Evolutionary conservation across 2,888 invertebrate species (phyloP).

Genomic region (Oxystoma pomonae): DNA sequence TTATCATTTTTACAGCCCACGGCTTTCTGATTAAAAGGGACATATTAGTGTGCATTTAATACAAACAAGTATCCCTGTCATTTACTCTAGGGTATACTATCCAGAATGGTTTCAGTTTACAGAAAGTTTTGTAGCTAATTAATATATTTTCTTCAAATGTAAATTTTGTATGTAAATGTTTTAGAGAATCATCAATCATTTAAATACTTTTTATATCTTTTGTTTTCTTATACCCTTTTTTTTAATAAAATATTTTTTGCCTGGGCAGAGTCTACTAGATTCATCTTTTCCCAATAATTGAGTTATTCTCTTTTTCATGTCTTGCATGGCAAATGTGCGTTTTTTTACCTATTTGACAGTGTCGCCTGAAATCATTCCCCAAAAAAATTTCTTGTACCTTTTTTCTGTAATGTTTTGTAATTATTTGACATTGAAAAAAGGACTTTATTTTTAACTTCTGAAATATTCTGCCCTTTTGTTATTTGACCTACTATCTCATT

Average conservation of each 20-base stretch:
- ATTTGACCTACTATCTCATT: not conserved
- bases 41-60: too few relatives aligned
- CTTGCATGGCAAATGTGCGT: not conserved
- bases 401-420: not conserved
- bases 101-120: too few relatives aligned
- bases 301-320: not conserved
- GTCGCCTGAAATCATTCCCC: not conserved
- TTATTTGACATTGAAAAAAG: not conserved
- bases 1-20: too few relatives aligned
- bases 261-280: not conserved
- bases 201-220: too few relatives aligned
- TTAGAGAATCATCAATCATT: not conserved
- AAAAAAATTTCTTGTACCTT: not conserved
- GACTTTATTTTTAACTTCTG: not conserved
- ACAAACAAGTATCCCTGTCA: too few relatives aligned
- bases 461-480: not conserved
- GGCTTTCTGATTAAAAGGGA: too few relatives aligned
- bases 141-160: too few relatives aligned
- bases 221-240: not conserved
- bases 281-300: not conserved
- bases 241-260: not conserved
- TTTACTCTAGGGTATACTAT: too few relatives aligned
- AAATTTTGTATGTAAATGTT: not conserved
- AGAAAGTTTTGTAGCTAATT: too few relatives aligned
- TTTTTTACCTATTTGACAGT: not conserved